phyloP scores from a whole-genome alignment of 2,113 vertebrate species.

The Ceyx margarethae region DNA sequence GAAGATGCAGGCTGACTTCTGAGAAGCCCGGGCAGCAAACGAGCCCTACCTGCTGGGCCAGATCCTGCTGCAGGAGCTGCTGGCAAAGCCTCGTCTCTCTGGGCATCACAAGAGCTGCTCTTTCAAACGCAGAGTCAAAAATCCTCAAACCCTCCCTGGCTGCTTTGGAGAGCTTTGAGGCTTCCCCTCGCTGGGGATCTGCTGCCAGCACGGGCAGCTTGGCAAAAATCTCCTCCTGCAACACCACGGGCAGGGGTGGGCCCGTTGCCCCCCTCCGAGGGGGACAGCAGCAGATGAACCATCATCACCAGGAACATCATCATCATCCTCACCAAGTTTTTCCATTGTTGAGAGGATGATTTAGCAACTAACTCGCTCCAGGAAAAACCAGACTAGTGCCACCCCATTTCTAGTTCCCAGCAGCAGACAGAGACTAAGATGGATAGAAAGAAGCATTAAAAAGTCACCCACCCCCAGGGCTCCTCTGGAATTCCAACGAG shows the following conservation, averaged over 20 bases:
- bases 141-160: background rate
- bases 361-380: background rate
- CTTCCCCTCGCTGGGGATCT: background rate
- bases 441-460: background rate
- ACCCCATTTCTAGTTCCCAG: background rate
- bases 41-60: background rate
- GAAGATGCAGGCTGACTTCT: background rate
- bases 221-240: background rate
- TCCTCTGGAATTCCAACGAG: background rate
- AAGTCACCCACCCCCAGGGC: background rate
- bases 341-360: background rate
- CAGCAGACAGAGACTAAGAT: background rate
- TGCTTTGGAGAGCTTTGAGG: background rate
- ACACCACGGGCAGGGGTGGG: rapidly evolving
- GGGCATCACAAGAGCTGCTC: rapidly evolving
- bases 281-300: rapidly evolving
- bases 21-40: background rate
- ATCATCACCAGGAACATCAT: background rate
- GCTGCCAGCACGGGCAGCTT: background rate
- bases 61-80: background rate
- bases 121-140: background rate
- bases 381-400: background rate
- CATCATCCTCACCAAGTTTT: background rate
- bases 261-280: rapidly evolving
- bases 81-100: background rate